These are phyloP conservation scores for Porites evermanni DNA, from an alignment of 92 coral and sea anemone genomes.

Conservation along the genomic window DNA sequence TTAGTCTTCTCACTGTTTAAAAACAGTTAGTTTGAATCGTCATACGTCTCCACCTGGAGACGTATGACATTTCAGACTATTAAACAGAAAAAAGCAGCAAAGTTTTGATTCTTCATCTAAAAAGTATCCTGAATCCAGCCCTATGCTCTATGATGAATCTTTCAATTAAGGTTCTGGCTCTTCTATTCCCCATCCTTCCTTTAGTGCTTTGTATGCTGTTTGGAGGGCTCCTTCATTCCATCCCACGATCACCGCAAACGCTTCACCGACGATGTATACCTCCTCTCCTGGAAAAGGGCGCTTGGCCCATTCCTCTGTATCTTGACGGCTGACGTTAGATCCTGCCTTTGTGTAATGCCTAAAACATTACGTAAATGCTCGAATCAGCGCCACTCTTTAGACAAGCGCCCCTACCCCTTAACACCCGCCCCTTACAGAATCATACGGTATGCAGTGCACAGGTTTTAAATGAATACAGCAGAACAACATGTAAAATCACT, in stretches of 20 bases:
- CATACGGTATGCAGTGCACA: too few species aligned
- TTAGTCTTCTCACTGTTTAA: too few species aligned
- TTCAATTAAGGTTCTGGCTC: background rate
- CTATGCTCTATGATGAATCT: background rate
- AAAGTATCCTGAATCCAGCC: background rate
- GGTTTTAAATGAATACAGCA: too few species aligned
- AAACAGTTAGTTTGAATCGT: too few species aligned
- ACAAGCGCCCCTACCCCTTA: too few species aligned
- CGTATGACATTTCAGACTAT: too few species aligned
- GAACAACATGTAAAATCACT: too few species aligned
- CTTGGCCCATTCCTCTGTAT: constrained; percentile 22
- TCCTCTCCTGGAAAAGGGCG: constrained; percentile 33
- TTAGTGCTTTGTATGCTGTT: constrained; percentile 19
- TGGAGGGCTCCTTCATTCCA: constrained; percentile 42
- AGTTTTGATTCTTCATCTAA: too few species aligned
- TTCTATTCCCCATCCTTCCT: constrained; percentile 28
- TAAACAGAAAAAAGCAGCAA: too few species aligned
- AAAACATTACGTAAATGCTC: background rate
- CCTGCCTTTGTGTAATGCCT: constrained; percentile 35
- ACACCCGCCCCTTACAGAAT: too few species aligned
- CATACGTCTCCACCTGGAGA: too few species aligned
- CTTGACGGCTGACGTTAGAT: background rate
- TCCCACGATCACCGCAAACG: background rate
- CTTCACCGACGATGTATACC: constrained; percentile 26
- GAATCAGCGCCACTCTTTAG: too few species aligned